A percentile compares a stretch with the other conserved stretches of the same genome.
These are phyloP conservation scores for Chromis chromis DNA, from an alignment of 2,797 vertebrate species.

Conservation along the genomic window DNA sequence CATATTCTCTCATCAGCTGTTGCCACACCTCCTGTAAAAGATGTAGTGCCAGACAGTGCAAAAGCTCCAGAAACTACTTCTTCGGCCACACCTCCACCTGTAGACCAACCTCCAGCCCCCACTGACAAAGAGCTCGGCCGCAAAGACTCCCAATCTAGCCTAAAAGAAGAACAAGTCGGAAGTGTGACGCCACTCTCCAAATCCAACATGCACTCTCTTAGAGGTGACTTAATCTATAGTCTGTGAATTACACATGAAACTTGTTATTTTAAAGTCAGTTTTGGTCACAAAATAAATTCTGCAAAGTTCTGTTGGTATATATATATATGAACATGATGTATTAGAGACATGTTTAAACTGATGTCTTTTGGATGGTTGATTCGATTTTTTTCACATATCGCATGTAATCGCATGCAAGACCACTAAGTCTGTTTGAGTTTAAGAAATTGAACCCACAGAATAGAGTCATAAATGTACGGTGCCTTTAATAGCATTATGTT, in stretches of 20 bases:
- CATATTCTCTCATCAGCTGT: conserved; percentile 16
- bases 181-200: conserved; percentile 25
- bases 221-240: conserved; percentile 34
- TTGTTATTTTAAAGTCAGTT: not conserved
- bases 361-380: not conserved
- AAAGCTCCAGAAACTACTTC: conserved; percentile 6
- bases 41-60: conserved; percentile 18
- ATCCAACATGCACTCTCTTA: conserved; percentile 37
- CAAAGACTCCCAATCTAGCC: conserved; percentile 20
- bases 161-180: conserved; percentile 19
- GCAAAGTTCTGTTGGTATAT: no score
- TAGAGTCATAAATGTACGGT: not conserved
- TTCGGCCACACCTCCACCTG: not conserved
- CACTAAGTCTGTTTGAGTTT: conserved; percentile 3
- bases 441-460: not conserved
- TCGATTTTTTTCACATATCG: no score
- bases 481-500: not conserved
- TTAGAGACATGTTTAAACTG: not conserved
- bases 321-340: not conserved
- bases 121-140: not conserved
- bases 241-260: not conserved
- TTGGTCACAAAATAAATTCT: not conserved
- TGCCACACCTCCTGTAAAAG: conserved; percentile 2
- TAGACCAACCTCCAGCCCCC: conserved; percentile 5
- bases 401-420: no score